These are phyloP conservation scores for Austrofundulus limnaeus DNA, from an alignment of 2,113 vertebrate species.

Conservation along the genomic window DNA sequence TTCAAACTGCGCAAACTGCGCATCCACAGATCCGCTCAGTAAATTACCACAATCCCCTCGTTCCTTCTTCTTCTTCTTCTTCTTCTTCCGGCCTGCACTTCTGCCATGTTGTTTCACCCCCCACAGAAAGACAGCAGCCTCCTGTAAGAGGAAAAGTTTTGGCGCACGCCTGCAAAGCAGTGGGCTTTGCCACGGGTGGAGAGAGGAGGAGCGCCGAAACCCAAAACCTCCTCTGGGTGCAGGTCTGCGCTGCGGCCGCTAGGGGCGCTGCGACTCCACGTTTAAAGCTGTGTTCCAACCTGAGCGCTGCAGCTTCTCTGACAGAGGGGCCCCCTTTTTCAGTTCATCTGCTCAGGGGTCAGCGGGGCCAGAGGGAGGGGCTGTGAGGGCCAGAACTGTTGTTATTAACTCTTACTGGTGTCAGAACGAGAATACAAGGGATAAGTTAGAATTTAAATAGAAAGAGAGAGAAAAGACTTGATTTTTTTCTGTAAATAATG, in stretches of 20 bases:
- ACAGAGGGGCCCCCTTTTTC: not conserved
- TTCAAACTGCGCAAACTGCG: not conserved
- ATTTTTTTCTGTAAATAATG: no score
- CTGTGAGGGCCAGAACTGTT: not conserved
- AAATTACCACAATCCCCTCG: slow-evolving; percentile 77
- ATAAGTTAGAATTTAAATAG: no score
- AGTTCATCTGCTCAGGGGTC: not conserved
- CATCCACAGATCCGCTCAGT: slow-evolving; percentile 9
- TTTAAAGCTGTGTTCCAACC: no score
- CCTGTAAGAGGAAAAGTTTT: slow-evolving; percentile 10
- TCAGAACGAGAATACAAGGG: not conserved
- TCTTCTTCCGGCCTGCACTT: slow-evolving; percentile 32
- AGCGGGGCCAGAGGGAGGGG: not conserved
- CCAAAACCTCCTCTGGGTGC: not conserved
- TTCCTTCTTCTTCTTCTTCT: slow-evolving; percentile 40
- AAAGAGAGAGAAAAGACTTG: no score
- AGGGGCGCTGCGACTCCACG: slow-evolving; percentile 40
- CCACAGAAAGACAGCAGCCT: slow-evolving; percentile 3
- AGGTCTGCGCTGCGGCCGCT: not conserved
- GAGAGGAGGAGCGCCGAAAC: slow-evolving; percentile 63
- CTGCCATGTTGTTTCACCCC: slow-evolving; percentile 75
- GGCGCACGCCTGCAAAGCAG: not conserved
- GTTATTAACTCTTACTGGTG: slow-evolving; percentile 9
- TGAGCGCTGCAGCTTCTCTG: not conserved
- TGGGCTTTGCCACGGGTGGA: slow-evolving; percentile 1